A percentile compares a stretch with the other conserved stretches of the same genome.
phyloP scores from a whole-genome alignment of 2,888 invertebrate species.

The Adineta ricciae region DNA sequence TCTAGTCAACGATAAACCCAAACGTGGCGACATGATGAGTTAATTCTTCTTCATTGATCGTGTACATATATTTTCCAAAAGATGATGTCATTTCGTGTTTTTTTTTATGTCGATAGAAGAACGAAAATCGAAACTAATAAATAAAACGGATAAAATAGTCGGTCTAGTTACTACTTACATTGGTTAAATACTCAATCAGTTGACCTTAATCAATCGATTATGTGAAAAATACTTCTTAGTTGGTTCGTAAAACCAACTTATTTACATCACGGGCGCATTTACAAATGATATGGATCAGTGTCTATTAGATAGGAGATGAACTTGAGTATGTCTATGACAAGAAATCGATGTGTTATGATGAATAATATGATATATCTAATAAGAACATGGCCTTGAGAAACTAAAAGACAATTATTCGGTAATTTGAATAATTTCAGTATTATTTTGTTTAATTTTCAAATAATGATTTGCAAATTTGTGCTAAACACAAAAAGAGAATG shows the following conservation, averaged over 20 bases:
- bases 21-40: conserved; percentile 13
- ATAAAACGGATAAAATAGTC: no score
- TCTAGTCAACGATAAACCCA: conserved; percentile 9
- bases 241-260: not conserved
- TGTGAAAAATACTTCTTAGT: not conserved
- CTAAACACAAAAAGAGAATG: not conserved
- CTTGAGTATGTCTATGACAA: not conserved
- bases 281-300: no score
- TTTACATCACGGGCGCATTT: not conserved
- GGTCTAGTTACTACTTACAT: no score
- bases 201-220: not conserved
- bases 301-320: not conserved
- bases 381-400: not conserved
- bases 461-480: not conserved
- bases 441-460: not conserved
- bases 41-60: not conserved
- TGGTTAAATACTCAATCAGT: not conserved
- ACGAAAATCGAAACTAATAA: no score
- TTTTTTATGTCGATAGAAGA: not conserved
- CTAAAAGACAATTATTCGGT: not conserved
- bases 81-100: not conserved
- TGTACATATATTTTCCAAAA: not conserved
- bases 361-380: not conserved
- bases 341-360: not conserved
- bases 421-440: no score